A percentile compares a stretch with the other conserved stretches of the same genome.
Evolutionary conservation across 2,797 vertebrate species (phyloP).

Genomic region (Perodicticus potto): DNA sequence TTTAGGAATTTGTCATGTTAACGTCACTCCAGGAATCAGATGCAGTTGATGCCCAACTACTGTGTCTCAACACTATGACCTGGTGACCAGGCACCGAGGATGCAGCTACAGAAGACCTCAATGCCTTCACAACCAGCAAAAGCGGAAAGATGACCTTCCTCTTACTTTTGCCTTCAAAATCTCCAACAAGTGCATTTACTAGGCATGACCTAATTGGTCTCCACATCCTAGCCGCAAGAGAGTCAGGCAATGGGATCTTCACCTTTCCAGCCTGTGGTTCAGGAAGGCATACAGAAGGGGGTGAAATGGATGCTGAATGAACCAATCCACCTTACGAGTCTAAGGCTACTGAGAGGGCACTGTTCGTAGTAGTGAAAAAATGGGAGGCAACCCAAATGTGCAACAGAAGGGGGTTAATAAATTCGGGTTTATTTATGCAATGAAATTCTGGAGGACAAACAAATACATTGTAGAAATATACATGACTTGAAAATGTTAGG

Average conservation of each 20-base stretch:
- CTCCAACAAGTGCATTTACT: not conserved
- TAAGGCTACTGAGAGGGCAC: not conserved
- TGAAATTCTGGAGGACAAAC: not conserved
- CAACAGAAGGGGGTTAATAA: not conserved
- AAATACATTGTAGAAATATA: not conserved
- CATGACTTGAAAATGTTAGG: slow-evolving; percentile 1
- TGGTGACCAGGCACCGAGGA: not conserved
- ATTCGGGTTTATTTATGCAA: not conserved
- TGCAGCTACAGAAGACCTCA: not conserved
- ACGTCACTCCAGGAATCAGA: not conserved
- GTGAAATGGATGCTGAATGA: not conserved
- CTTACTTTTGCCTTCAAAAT: not conserved
- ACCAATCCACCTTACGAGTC: not conserved
- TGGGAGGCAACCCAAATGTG: not conserved
- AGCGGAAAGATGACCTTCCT: not conserved
- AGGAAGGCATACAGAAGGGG: not conserved
- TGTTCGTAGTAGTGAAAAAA: not conserved
- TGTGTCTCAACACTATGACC: not conserved
- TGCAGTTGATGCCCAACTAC: not conserved
- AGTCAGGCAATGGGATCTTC: not conserved
- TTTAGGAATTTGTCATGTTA: not conserved
- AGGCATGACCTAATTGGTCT: not conserved
- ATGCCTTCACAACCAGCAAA: not conserved
- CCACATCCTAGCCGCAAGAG: not conserved
- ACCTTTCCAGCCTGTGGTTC: not conserved